These are phyloP conservation scores for Callithrix jacchus DNA, from an alignment of 2,113 vertebrate genomes.

Conservation along the genomic window DNA sequence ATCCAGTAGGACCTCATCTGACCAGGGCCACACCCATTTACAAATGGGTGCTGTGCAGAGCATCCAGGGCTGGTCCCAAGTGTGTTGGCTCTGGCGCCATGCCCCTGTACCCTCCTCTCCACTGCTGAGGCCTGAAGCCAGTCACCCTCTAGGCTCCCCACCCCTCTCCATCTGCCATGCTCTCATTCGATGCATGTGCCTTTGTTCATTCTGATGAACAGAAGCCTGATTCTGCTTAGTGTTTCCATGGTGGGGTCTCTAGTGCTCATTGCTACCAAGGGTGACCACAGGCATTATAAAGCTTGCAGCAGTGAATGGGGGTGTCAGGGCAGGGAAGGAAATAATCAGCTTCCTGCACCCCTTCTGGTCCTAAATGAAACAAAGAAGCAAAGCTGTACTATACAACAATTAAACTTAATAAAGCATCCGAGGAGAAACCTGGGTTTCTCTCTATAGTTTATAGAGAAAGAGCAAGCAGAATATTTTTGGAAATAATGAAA, in stretches of 20 bases:
- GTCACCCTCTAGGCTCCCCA: not conserved
- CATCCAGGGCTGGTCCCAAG: not conserved
- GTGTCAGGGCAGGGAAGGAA: not conserved
- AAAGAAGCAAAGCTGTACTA: not conserved
- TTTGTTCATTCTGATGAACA: not conserved
- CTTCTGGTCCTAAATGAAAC: not conserved
- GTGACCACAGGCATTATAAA: not conserved
- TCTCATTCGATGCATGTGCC: not conserved
- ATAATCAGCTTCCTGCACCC: not conserved
- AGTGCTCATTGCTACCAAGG: not conserved
- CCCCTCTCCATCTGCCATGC: not conserved
- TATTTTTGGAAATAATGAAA: not conserved
- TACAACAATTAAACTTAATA: not conserved
- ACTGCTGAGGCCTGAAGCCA: fast-evolving
- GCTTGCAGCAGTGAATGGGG: not conserved
- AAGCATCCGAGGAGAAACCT: not conserved
- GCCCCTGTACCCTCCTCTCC: not conserved
- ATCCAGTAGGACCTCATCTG: not conserved
- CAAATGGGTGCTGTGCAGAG: not conserved
- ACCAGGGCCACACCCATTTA: not conserved
- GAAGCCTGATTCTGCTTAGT: not conserved
- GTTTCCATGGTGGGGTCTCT: not conserved
- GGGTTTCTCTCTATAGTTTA: not conserved
- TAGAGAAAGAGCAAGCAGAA: not conserved
- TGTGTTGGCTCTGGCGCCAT: not conserved